Base-by-base conservation (phyloP, 2,113 vertebrate species). In the Edolisoma coerulescens region DNA sequence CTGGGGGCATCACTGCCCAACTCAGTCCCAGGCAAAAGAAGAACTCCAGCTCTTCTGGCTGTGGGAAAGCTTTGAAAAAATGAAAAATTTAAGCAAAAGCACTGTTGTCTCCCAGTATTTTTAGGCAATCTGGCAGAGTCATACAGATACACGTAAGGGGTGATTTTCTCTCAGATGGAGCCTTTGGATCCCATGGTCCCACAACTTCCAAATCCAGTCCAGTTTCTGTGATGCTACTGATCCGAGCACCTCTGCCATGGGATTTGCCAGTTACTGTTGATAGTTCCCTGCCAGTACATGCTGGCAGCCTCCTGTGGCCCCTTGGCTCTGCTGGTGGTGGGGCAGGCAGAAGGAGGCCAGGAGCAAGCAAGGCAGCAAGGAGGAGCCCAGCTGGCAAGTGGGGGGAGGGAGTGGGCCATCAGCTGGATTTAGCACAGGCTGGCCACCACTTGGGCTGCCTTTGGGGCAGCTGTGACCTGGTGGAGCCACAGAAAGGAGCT, bases 81-180 rank as follows among this genome's bases (percentile, higher is more conserved):
- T 12, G 4, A 59, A 56, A 57, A 12, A 16, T 37, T 30, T 39
- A 70, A 84, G 35, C 73, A 70, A 78, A 42, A 4, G 8, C 21
- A 10, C 4, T 19, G 27, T 53, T 52, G 9, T 56, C 19, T 93
- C 28, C 10, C 60, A 21, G 0, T 28, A 54, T 41, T 81, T 87
- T 74, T 23, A 59, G 52, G 52, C 44, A 49, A 35, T 41, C 28
- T 63, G 60, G 15, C 27, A 30, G 0, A 1, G 23, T 63, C 28
- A 24, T 39, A 27, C n/a, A 61, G 16, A 37, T 52, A 27, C 1
- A 5, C 1, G 0, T 33, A 37, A 60, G 22, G 32, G 13, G 3
- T 23, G 23, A 20, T 26, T 89, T 67, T 74, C 54, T 78, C 37
- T 88, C 18, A 33, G 9, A 27, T 1, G 1, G 30, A 84, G 44